Percentiles rank a stretch among this genome's conserved stretches.
Evolutionary conservation across 2,113 vertebrate genomes (phyloP).

Genomic region (Triplophysa rosa): DNA sequence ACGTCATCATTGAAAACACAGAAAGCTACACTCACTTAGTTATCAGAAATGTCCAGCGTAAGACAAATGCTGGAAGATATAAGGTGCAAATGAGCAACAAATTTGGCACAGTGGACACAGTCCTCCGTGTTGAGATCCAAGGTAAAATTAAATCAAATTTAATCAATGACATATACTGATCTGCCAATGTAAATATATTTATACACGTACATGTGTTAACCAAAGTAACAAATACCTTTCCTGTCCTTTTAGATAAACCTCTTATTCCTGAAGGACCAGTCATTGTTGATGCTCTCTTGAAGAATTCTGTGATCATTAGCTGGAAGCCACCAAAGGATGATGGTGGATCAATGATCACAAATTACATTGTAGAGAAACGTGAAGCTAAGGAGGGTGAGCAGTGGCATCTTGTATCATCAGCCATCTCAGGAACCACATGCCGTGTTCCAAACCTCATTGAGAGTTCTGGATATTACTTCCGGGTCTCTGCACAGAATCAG

Average conservation of each 20-base stretch:
- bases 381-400: constrained; percentile 95
- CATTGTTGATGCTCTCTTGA: constrained; percentile 89
- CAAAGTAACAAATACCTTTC: constrained; percentile 15
- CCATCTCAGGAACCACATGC: constrained; percentile 88
- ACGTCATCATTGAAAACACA: constrained; percentile 91
- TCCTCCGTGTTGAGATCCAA: constrained; percentile 94
- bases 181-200: background rate
- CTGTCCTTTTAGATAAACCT: constrained; percentile 86
- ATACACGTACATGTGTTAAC: background rate
- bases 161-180: background rate
- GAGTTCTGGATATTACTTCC: constrained; percentile 95
- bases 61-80: constrained; percentile 92
- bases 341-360: constrained; percentile 92
- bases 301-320: constrained; percentile 93
- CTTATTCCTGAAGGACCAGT: constrained; percentile 88
- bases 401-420: constrained; percentile 94
- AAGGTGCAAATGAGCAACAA: constrained; percentile 95
- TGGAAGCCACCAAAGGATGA: constrained; percentile 94
- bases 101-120: constrained; percentile 87
- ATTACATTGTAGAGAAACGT: constrained; percentile 94
- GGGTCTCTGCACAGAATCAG: constrained; percentile 94
- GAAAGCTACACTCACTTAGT: constrained; percentile 95
- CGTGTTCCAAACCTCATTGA: constrained; percentile 91
- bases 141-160: constrained; percentile 71
- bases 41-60: constrained; percentile 92